Conservation (phyloP, 2,113 vertebrate genomes). For the Climacteris rufus region DNA sequence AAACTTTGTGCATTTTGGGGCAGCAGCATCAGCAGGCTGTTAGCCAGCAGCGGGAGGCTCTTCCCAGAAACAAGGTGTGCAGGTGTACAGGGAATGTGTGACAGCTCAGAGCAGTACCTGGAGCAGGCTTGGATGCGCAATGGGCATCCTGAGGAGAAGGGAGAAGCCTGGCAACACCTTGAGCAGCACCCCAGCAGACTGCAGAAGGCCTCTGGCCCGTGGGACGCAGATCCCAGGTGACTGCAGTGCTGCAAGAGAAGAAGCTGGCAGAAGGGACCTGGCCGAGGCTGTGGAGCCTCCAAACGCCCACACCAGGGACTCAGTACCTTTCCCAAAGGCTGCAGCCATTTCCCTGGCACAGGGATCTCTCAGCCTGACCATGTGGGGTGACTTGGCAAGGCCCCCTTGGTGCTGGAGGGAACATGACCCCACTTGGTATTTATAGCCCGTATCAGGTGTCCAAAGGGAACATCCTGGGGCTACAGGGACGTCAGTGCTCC, state of each 20-base stretch:
- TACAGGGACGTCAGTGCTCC: not conserved
- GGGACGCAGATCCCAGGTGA: accelerated
- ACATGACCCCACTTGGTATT: not conserved
- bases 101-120: not conserved
- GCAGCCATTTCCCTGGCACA: not conserved
- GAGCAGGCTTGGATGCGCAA: accelerated
- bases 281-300: not conserved
- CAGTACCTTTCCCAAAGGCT: not conserved
- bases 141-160: not conserved
- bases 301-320: accelerated
- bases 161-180: not conserved
- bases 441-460: not conserved
- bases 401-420: not conserved
- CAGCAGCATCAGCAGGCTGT: accelerated
- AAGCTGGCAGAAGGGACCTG: not conserved
- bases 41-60: accelerated
- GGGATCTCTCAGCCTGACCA: not conserved
- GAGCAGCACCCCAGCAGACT: not conserved
- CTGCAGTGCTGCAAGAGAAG: not conserved
- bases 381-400: not conserved
- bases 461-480: not conserved
- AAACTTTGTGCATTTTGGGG: accelerated
- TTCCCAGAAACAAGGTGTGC: no score
- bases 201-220: accelerated
- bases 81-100: accelerated